These are phyloP conservation scores for Heliothis peltigera DNA, from an alignment of 2,888 invertebrate genomes.

Conservation along the genomic window DNA sequence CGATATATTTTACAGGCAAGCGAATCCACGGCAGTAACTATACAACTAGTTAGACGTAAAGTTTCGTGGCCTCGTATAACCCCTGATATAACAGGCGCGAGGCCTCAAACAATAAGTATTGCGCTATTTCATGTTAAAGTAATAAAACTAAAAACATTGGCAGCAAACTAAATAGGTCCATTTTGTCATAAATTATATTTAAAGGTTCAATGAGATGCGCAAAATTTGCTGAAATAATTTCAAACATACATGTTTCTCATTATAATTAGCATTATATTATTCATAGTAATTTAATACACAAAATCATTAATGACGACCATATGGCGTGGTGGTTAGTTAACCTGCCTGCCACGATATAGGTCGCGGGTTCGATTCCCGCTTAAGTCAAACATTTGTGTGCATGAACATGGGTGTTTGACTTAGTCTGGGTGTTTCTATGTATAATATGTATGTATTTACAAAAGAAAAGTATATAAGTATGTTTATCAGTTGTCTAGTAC, in stretches of 20 bases:
- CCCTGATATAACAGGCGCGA: conserved; percentile 16
- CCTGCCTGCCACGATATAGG: too few relatives aligned
- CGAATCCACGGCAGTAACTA: neutral
- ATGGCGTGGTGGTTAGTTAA: too few relatives aligned
- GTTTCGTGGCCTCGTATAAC: conserved; percentile 13
- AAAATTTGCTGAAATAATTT: conserved; percentile 20
- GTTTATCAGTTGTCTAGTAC: too few relatives aligned
- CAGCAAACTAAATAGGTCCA: conserved; percentile 52
- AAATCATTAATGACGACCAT: too few relatives aligned
- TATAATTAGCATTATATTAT: too few relatives aligned
- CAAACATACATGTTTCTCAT: conserved; percentile 13
- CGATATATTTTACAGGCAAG: neutral
- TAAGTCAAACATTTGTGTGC: too few relatives aligned
- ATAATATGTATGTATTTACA: too few relatives aligned
- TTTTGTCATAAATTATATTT: conserved; percentile 46
- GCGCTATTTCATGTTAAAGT: conserved; percentile 23
- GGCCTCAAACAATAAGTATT: conserved; percentile 44
- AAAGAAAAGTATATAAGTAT: too few relatives aligned
- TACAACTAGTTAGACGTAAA: neutral
- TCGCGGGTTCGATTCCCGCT: too few relatives aligned
- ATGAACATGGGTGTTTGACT: too few relatives aligned
- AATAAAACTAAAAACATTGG: conserved; percentile 50
- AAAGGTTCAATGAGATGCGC: conserved; percentile 38
- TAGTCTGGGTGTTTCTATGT: too few relatives aligned
- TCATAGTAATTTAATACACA: too few relatives aligned